Conservation (phyloP, 2,888 invertebrate species). For the Plebejus argus region DNA sequence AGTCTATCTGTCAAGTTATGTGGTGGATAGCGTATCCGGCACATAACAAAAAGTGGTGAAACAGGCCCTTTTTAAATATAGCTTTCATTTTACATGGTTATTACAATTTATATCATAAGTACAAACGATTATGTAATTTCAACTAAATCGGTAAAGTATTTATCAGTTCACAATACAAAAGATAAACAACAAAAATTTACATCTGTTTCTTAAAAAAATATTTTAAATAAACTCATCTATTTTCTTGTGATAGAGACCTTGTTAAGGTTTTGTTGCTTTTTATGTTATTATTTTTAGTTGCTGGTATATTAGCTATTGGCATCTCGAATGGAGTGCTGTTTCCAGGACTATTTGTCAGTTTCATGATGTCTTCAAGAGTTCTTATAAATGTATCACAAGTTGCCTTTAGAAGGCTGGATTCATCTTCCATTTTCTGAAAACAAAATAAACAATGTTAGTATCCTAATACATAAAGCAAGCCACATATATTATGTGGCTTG, state of each 20-base stretch:
- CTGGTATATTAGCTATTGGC: conserved; percentile 48
- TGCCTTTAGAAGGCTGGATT: conserved; percentile 85
- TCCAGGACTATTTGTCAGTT: conserved; percentile 68
- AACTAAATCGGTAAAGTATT: not conserved
- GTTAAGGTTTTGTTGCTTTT: conserved; percentile 57
- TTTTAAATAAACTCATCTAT: conserved; percentile 59
- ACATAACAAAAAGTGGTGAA: too few species aligned
- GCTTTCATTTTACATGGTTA: too few species aligned
- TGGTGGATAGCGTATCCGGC: too few species aligned
- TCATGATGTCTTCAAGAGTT: conserved; percentile 90
- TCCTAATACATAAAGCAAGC: not conserved
- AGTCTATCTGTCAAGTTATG: too few species aligned
- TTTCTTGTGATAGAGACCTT: conserved; percentile 71
- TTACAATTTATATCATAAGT: not conserved
- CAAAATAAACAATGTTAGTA: conserved; percentile 40
- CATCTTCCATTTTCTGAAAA: conserved; percentile 86
- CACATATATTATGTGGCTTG: too few species aligned
- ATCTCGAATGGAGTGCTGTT: conserved; percentile 60
- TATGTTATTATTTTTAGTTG: conserved; percentile 52
- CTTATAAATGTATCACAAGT: conserved; percentile 92
- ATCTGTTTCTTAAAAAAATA: not conserved
- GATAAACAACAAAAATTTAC: not conserved
- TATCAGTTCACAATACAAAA: not conserved
- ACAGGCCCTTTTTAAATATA: too few species aligned
- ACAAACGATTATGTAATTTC: not conserved